Base-by-base conservation (phyloP, 2,797 vertebrate species). In the Xiphophorus birchmanni region DNA sequence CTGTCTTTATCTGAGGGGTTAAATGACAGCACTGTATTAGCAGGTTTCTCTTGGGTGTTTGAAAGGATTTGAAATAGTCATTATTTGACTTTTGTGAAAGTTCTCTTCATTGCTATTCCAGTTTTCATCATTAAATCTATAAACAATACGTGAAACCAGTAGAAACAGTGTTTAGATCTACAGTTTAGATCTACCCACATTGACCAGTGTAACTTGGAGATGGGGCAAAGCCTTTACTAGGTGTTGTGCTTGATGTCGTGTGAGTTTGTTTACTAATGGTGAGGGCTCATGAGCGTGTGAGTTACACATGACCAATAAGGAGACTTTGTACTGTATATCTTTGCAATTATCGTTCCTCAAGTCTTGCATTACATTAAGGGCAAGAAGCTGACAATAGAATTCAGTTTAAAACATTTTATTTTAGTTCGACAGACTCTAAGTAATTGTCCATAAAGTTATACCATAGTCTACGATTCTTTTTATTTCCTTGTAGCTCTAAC, bases 321-420 rank as follows among this genome's bases (percentile, higher is more conserved):
- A 52, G 60, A 82, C 87, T 90, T 73, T 44, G 86, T 90, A 82
- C 88, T 93, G 86, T 92, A 92, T 89, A 91, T 93, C 91, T 89
- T 89, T 91, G 87, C 40, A 26, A 74, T 80, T 92, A 88, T 93
- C 89, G 88, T 85, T 88, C 87, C 80, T 91, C 78, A 81, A 85
- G 80, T 89, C 86, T 87, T 84, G 80, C 87, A 86, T 88, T 85
- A 83, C 84, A 90, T 88, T 77, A 84, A 92, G 80, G 87, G 81
- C 82, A 84, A 90, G 83, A 87, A 83, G 81, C 83, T 91, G 90
- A 92, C 84, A 89, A 90, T 92, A 13, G 88, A 91, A 90, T 76
- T 90, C 84, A 86, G 87, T 88, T 88, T 91, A 56, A 93, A 92
- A 92, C 88, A 77, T 81, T 78, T 80, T 85, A 40, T 78, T n/a